Evolutionary conservation across 2,113 vertebrate genomes (phyloP).

Genomic region (Tragelaphus imberbis): DNA sequence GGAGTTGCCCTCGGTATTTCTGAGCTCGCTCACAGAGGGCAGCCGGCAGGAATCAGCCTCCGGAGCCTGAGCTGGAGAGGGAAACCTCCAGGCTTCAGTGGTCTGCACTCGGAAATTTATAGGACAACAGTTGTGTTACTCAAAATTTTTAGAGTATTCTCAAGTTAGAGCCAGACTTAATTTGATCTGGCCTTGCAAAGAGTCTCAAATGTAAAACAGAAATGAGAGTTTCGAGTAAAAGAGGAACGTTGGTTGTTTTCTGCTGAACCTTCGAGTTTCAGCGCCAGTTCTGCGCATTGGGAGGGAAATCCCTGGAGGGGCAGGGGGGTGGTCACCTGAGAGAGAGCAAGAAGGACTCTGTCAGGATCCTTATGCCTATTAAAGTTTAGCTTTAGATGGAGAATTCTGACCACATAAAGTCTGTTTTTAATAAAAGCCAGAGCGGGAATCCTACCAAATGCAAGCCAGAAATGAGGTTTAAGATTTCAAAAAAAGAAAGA

Average conservation of each 20-base stretch:
- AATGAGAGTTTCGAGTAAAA: conserved; percentile 42
- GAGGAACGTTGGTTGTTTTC: conserved; percentile 48
- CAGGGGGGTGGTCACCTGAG: conserved; percentile 70
- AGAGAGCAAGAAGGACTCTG: conserved; percentile 61
- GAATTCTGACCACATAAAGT: conserved; percentile 75
- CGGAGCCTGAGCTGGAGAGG: not conserved
- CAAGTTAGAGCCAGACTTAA: conserved; percentile 61
- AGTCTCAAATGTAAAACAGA: conserved; percentile 60
- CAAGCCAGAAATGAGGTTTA: conserved; percentile 77
- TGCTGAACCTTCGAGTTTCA: conserved; percentile 74
- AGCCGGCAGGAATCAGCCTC: not conserved
- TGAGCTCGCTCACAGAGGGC: not conserved
- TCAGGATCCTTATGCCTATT: conserved; percentile 54
- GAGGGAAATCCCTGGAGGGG: conserved; percentile 72
- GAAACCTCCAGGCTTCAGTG: conserved; percentile 25
- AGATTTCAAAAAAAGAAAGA: conserved; percentile 70
- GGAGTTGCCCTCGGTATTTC: conserved; percentile 37
- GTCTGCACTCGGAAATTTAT: not conserved
- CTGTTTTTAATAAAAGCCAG: conserved; percentile 84
- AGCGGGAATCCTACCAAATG: conserved; percentile 78
- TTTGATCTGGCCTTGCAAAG: conserved; percentile 45
- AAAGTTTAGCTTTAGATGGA: conserved; percentile 72
- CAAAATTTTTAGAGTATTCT: conserved; percentile 70
- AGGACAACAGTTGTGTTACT: conserved; percentile 58
- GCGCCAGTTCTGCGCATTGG: conserved; percentile 49